Evolutionary conservation across 2,113 vertebrate genomes (phyloP).

Genomic region (Leptobrachium ailaonicum): DNA sequence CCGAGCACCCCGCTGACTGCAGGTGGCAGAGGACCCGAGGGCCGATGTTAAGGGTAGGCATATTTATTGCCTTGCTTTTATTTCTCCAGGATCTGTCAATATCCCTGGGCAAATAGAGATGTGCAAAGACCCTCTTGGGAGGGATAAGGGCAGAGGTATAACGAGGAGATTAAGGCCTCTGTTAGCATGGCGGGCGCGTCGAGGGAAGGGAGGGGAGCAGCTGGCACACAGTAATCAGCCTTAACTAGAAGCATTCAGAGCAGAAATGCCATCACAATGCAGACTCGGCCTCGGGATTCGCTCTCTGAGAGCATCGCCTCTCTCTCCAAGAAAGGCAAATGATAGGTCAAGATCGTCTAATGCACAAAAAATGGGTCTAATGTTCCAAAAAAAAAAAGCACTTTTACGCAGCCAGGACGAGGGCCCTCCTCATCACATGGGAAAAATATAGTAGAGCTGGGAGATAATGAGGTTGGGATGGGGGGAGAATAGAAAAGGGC

Average conservation of each 20-base stretch:
- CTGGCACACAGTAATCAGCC: conserved; percentile 62
- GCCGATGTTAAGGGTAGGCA: not conserved
- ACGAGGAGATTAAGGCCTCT: not conserved
- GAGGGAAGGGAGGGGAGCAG: conserved; percentile 48
- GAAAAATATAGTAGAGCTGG: not conserved
- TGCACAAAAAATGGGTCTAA: conserved; percentile 58
- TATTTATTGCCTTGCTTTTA: not conserved
- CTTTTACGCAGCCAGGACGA: conserved; percentile 40
- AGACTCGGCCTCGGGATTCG: conserved; percentile 58
- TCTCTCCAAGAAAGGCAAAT: conserved; percentile 59
- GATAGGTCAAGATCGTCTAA: conserved; percentile 71
- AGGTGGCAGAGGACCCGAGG: not conserved
- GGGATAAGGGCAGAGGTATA: not conserved
- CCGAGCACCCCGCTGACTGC: not conserved
- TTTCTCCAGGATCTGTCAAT: not conserved
- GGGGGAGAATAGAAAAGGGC: too few relatives aligned
- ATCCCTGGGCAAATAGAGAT: not conserved
- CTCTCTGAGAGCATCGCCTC: conserved; percentile 58
- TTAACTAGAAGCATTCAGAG: conserved; percentile 67
- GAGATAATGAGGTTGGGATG: not conserved
- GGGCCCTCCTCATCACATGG: conserved; percentile 45
- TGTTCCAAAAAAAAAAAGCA: conserved; percentile 50
- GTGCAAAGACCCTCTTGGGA: not conserved
- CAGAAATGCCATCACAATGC: conserved; percentile 57
- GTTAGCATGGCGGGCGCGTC: not conserved